phyloP scores from a whole-genome alignment of 2,113 vertebrate genomes.

The Cheilinus undulatus region DNA sequence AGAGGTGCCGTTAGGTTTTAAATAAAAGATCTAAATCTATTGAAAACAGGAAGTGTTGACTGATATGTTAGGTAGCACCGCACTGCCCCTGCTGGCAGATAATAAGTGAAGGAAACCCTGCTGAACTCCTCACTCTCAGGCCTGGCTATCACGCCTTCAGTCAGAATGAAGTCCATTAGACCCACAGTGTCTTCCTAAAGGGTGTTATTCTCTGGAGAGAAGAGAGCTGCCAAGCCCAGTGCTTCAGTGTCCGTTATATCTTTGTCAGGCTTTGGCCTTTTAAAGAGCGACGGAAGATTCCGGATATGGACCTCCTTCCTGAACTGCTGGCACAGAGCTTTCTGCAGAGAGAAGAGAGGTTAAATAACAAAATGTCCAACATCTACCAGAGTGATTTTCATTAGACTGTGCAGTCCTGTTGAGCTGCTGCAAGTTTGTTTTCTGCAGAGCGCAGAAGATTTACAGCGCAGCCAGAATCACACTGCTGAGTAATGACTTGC shows the following conservation, averaged over 20 bases:
- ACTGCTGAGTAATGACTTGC: constrained; percentile 59
- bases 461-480: constrained; percentile 49
- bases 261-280: constrained; percentile 89
- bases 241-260: constrained; percentile 85
- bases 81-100: constrained; percentile 11
- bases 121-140: constrained; percentile 18
- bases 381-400: constrained; percentile 55
- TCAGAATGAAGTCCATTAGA: constrained; percentile 39
- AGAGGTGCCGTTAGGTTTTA: background rate
- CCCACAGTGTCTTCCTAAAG: constrained; percentile 49
- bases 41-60: constrained; percentile 36
- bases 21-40: constrained; percentile 12
- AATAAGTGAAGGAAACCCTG: background rate
- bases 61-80: constrained; percentile 20
- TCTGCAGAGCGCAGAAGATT: constrained; percentile 36
- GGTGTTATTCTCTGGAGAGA: constrained; percentile 68
- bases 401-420: constrained; percentile 41
- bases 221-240: constrained; percentile 85
- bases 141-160: constrained; percentile 1
- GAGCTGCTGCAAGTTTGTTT: constrained; percentile 31
- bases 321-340: constrained; percentile 96
- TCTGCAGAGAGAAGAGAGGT: constrained; percentile 82
- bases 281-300: constrained; percentile 97
- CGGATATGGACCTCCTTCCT: constrained; percentile 98
- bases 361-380: constrained; percentile 41